Evolutionary conservation across 2,113 vertebrate species (phyloP).

Genomic region (Danionella cerebrum): DNA sequence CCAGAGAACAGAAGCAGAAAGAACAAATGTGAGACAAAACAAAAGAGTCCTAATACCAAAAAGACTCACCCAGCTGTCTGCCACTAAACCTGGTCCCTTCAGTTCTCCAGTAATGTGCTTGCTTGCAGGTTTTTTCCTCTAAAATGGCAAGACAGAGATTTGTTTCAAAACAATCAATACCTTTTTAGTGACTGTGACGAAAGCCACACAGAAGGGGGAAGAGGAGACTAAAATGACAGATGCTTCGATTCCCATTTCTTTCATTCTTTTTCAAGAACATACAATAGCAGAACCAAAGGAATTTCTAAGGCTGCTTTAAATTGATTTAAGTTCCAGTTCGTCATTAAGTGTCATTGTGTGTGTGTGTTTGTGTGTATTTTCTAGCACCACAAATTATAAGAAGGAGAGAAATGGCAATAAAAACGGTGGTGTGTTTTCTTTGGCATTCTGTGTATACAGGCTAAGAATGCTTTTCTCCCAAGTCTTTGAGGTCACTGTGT

Average conservation of each 20-base stretch:
- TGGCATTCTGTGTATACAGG: conserved; percentile 31
- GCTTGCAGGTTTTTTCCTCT: conserved; percentile 56
- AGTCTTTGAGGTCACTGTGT: conserved; percentile 59
- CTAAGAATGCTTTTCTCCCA: conserved; percentile 60
- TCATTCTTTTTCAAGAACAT: conserved; percentile 60
- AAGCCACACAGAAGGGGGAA: conserved; percentile 43
- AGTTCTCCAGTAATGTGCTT: conserved; percentile 58
- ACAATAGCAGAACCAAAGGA: conserved; percentile 68
- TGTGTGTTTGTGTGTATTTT: conserved; percentile 64
- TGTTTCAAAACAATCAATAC: conserved; percentile 68
- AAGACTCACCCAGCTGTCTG: conserved; percentile 67
- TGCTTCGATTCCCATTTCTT: conserved; percentile 69
- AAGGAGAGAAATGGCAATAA: conserved; percentile 40
- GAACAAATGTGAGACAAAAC: neutral
- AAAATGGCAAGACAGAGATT: conserved; percentile 48
- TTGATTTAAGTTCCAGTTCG: conserved; percentile 70
- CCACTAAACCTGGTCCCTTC: conserved; percentile 63
- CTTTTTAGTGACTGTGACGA: conserved; percentile 63
- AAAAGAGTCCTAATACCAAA: conserved; percentile 31
- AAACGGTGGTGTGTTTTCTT: conserved; percentile 56
- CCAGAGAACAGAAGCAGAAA: neutral
- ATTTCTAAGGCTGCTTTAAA: conserved; percentile 71
- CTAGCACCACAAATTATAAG: conserved; percentile 63
- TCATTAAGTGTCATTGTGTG: no score
- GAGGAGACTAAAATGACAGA: conserved; percentile 53